These are phyloP conservation scores for Oxyteleia sp. DNA, from an alignment of 2,888 invertebrate species.

Conservation along the genomic window DNA sequence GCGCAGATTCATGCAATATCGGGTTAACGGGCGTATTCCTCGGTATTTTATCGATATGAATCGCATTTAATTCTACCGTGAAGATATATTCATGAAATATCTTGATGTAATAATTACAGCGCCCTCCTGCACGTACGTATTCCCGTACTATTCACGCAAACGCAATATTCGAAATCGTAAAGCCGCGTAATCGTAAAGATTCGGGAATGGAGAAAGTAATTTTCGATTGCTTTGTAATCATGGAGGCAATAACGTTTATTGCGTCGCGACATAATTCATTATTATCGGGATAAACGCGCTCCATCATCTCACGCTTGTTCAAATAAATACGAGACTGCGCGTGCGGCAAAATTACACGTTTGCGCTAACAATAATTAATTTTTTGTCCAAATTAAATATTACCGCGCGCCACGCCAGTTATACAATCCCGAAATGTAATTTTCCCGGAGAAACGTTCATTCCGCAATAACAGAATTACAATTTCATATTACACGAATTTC, in stretches of 20 bases:
- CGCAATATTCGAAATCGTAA: slow-evolving; percentile 43
- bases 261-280: slow-evolving; percentile 8
- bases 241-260: slow-evolving; percentile 38
- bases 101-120: slow-evolving; percentile 61
- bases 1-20: slow-evolving; percentile 42
- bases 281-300: slow-evolving; percentile 23
- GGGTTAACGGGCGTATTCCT: slow-evolving; percentile 36
- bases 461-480: slow-evolving; percentile 29
- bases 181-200: too few species aligned
- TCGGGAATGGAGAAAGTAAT: slow-evolving; percentile 35
- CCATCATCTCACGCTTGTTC: background rate
- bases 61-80: slow-evolving; percentile 57
- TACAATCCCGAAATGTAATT: slow-evolving; percentile 44
- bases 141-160: slow-evolving; percentile 45
- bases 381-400: slow-evolving; percentile 49
- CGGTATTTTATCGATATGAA: slow-evolving; percentile 62
- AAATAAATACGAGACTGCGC: background rate
- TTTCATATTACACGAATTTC: slow-evolving; percentile 34
- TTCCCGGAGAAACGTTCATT: slow-evolving; percentile 24
- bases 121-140: slow-evolving; percentile 33
- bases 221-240: slow-evolving; percentile 58
- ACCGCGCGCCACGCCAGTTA: slow-evolving; percentile 3
- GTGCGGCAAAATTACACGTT: background rate
- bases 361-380: slow-evolving; percentile 43
- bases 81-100: slow-evolving; percentile 69